Base-by-base conservation (phyloP, 2,888 invertebrate genomes). In the Sthenelais limicola region DNA sequence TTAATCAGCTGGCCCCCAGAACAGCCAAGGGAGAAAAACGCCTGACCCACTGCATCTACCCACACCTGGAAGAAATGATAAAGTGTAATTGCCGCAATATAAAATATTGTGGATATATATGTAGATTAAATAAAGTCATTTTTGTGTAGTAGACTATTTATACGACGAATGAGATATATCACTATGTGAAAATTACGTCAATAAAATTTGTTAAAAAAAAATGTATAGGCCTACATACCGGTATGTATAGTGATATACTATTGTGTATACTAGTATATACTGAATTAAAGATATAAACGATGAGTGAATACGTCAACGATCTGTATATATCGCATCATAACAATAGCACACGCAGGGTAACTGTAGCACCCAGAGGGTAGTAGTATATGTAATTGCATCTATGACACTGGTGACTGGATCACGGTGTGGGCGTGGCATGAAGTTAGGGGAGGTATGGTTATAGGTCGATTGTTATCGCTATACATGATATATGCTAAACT, bases 21-120 rank as follows among this genome's bases (percentile, higher is more conserved):
- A n/a, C 33, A 15, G 7, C 56, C 56, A 3, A 56, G 32, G 18
- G 56, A 56, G 24, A 56, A 56, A 35, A 33, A 56, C 33, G 56
- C 56, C 56, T 56, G 56, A 33, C 32, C 24, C 3, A 35, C 56
- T 33, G 56, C 56, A 32, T 56, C 56, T 5, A 21, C 30, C 56
- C 56, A 56, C 2, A 56, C 56, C 56, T 56, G 32, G 21, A 32
- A 21, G 32, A 7, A 5, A n/a, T 30, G 32, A 3, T 15, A 21
- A 24, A 21, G 12, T 7, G 21, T 5, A 51, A 5, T 24, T 7
- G 26, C 24, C 24, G n/a, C 18, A 7, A 24, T 51, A 5, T 51
- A n/a, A n/a, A 7, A n/a, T 24, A 7, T 51, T 51, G 7, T 5
- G 18, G 43, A 43, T 9, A 43, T 18, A 43, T 18, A 18, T 43